Base-by-base conservation (phyloP, 2,888 invertebrate genomes). In the Dione juno region DNA sequence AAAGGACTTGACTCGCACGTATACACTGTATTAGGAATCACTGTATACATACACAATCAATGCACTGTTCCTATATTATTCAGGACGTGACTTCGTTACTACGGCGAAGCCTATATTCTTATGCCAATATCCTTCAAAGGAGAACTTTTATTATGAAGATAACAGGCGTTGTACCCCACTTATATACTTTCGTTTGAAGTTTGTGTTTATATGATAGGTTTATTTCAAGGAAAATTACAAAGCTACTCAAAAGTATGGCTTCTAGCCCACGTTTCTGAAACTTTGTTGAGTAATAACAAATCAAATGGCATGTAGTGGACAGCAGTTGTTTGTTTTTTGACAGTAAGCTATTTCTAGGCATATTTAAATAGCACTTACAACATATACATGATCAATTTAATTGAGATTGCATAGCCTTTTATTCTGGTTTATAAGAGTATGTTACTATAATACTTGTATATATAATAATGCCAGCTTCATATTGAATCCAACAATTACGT, bases 31-130 rank as follows among this genome's bases (percentile, higher is more conserved):
- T 48, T 63, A 48, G 16, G 63, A 63, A 50, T 64, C 63, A 50
- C 50, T 35, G 63, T 63, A 61, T 48, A 48, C 50, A 37, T 40
- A 64, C 19, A 50, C 64, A 50, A 52, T 52, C 64, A 64, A 64
- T 64, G 64, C 64, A 64, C 50, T 64, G 64, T 52, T 64, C 19
- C 19, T 64, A 40, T 40, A 14, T 64, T 64, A 52, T 64, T 64
- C 37, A 40, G 64, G 50, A 64, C 64, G 64, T 52, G 64, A 50
- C 50, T 52, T 64, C 64, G 64, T 64, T 40, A 52, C 50, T 52
- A 40, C 10, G 40, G 16, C 13, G 5, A 48, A 16, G 50, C 50
- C 63, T 48, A 63, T 19, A 40, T 37, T 64, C 50, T 50, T 16
- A 19, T 64, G 37, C 48, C 64, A 50, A 52, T 40, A 45, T 45